Evolutionary conservation across 2,113 vertebrate species (phyloP), one percentile per base, ranked within the genome.

Genomic region (Datnioides undecimradiatus): DNA sequence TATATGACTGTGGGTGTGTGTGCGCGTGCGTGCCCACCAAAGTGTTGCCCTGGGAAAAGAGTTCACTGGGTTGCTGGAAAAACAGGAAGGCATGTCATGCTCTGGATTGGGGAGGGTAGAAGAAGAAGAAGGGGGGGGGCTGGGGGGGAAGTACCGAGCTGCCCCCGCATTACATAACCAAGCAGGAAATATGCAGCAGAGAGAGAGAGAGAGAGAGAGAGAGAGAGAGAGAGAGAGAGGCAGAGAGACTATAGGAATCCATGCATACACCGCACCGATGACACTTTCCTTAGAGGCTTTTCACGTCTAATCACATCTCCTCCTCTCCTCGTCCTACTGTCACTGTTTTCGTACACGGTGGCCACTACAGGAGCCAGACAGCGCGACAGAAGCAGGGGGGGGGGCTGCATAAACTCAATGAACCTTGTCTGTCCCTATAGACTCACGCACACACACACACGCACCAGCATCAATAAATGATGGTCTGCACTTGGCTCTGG

Each of bases 81-180:
- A 89, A 91, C 92, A 91, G 90, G 91, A 90, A 92, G 87, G 80
- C 77, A 83, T 84, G 85, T 86, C 82, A 88, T 63, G 79, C 85
- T 83, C 75, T 75, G 78, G 78, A 89, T 62, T 86, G 78, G 79
- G 76, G 76, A 88, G 86, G 86, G 83, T 27, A 80, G 62, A 72
- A 70, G 46, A 46, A 38, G 43, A 66, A 57, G 80, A 14, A 67
- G 67, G 40, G 41, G 33, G 66, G 6, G 27, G 14, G 6, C 62
- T 48, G 79, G 60, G 65, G 52, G 43, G 31, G 60, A 13, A 67
- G 57, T 54, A 88, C 62, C 34, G 63, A 87, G 76, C 76, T 12
- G 80, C 89, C 89, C 74, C 91, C 75, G 40, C 81, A 89, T 94
- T 94, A 91, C 90, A 94, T 93, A 94, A 94, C 84, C 60, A 21